Evolutionary conservation across 1,140 invertebrate genomes (phyloP).

Genomic region (Megalopta genalis): DNA sequence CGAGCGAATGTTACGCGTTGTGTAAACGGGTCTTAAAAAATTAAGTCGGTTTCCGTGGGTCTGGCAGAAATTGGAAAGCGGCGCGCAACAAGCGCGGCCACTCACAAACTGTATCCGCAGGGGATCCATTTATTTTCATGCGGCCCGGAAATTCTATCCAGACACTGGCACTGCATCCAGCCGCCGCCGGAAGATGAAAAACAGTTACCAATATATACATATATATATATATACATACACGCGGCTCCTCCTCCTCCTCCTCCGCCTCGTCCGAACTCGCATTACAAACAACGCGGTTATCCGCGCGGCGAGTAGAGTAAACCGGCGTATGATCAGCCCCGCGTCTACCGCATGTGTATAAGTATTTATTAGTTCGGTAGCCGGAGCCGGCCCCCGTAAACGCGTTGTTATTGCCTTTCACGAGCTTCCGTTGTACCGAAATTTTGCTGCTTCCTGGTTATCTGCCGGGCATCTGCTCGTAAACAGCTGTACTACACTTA

Average conservation of each 20-base stretch:
- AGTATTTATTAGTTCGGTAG: conserved; percentile 1
- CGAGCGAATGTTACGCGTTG: no score
- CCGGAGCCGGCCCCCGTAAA: neutral
- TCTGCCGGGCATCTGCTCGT: neutral
- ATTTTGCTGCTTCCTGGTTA: neutral
- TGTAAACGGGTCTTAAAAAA: neutral
- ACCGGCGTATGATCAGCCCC: neutral
- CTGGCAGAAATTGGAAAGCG: conserved; percentile 20
- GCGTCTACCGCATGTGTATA: neutral
- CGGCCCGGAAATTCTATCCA: neutral
- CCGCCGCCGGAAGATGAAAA: neutral
- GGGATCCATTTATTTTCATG: conserved; percentile 24
- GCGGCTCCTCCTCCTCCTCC: no score
- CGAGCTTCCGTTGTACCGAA: neutral
- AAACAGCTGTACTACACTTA: neutral
- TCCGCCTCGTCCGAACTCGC: neutral
- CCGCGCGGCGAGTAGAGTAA: neutral
- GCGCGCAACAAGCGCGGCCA: neutral
- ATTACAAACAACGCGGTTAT: conserved; percentile 1
- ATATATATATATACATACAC: no score
- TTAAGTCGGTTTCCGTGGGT: neutral
- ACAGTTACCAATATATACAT: neutral
- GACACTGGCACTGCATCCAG: neutral
- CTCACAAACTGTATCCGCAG: neutral
- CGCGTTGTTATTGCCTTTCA: neutral